Evolutionary conservation across 2,888 invertebrate species (phyloP).

Genomic region (Auanema sp.): DNA sequence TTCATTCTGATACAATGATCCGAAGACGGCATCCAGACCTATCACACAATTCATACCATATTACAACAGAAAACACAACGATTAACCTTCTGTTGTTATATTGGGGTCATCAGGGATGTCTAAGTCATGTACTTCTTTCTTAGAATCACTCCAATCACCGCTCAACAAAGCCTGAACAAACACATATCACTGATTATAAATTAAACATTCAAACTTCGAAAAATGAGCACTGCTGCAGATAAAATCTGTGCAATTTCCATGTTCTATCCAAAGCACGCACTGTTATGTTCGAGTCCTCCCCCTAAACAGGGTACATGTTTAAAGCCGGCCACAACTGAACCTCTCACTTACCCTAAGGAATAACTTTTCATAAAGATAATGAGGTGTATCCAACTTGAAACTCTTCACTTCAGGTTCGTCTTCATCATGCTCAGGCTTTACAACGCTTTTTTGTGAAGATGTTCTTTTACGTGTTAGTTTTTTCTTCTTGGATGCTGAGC

Average conservation of each 20-base stretch:
- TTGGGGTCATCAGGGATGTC: conserved; percentile 42
- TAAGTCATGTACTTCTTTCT: conserved; percentile 25
- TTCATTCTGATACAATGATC: conserved; percentile 53
- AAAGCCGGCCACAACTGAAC: conserved; percentile 72
- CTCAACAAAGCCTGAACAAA: conserved; percentile 28
- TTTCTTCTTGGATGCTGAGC: neutral
- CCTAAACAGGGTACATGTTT: conserved; percentile 70
- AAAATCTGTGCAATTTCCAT: conserved; percentile 79
- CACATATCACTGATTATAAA: neutral
- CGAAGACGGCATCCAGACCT: conserved; percentile 53
- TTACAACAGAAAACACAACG: conserved; percentile 7
- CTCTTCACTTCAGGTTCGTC: conserved; percentile 31
- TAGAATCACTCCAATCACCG: conserved; percentile 49
- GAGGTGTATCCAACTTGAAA: conserved; percentile 72
- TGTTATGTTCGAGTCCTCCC: conserved; percentile 77
- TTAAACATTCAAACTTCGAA: conserved; percentile 25
- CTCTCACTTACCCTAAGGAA: conserved; percentile 72
- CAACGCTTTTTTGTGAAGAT: conserved; percentile 1
- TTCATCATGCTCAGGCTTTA: conserved; percentile 5
- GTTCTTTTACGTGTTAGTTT: neutral
- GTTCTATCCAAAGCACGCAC: conserved; percentile 75
- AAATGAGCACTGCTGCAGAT: conserved; percentile 73
- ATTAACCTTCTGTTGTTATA: conserved; percentile 39
- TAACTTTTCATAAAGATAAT: conserved; percentile 76
- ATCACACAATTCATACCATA: too few relatives aligned